Evolutionary conservation across 2,888 invertebrate species (phyloP).

Genomic region (Vesta saturnalis): DNA sequence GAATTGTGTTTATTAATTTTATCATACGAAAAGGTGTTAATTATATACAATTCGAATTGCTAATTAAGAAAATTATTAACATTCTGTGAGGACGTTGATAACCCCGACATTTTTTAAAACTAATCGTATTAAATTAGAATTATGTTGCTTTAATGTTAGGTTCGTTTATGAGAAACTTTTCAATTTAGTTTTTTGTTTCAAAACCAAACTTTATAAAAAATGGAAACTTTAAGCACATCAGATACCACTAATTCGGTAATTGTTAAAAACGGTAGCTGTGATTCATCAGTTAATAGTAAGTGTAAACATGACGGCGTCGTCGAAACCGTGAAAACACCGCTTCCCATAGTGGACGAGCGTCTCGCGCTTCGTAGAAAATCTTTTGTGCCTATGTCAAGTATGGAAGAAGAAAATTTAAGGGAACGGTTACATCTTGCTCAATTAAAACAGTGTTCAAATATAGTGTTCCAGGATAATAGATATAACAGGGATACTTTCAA

Average conservation of each 20-base stretch:
- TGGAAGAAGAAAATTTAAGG: constrained; percentile 76
- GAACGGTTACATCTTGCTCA: constrained; percentile 70
- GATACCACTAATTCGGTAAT: not conserved
- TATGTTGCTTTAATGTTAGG: too few species aligned
- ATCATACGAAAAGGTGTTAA: not conserved
- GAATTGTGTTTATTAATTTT: not conserved
- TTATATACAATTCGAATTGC: not conserved
- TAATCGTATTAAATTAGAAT: too few species aligned
- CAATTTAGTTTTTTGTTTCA: too few species aligned
- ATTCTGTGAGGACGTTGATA: not conserved
- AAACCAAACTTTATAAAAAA: not conserved
- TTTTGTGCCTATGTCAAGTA: constrained; percentile 67
- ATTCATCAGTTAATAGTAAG: constrained; percentile 13
- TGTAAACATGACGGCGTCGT: constrained; percentile 17
- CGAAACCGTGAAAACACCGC: constrained; percentile 42
- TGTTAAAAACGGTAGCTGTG: constrained; percentile 27
- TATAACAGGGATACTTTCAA: constrained; percentile 73
- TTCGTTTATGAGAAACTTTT: too few species aligned
- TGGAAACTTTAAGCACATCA: not conserved
- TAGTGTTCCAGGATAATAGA: constrained; percentile 70
- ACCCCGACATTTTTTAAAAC: not conserved
- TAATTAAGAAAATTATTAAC: not conserved
- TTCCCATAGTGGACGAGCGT: constrained; percentile 46
- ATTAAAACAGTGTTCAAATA: constrained; percentile 73
- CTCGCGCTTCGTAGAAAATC: constrained; percentile 51